Evolutionary conservation across 35 echinoderm and acorn worm species (phyloP).

Genomic region (Lytechinus variegatus): DNA sequence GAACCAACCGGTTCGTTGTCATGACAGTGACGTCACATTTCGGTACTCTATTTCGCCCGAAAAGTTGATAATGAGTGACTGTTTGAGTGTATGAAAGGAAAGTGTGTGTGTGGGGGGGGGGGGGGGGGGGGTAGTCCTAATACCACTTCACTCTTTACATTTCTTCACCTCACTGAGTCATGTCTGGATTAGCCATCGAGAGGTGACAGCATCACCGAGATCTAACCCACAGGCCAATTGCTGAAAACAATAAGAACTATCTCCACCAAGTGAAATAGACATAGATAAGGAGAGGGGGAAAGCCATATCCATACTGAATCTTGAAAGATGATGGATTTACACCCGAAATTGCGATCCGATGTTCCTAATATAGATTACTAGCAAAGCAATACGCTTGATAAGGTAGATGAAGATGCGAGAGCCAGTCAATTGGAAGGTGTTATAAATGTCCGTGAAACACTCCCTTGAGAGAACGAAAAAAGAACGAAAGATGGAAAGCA

Average conservation of each 20-base stretch:
- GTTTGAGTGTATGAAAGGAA: not conserved
- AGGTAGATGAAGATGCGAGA: not conserved
- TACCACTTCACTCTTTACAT: not conserved
- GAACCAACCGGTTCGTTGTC: too few relatives aligned
- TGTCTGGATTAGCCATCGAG: not conserved
- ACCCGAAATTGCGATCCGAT: not conserved
- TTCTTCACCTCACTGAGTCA: not conserved
- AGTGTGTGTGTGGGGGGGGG: not conserved
- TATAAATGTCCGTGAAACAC: not conserved
- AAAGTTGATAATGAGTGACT: not conserved
- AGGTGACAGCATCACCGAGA: not conserved
- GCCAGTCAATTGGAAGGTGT: not conserved
- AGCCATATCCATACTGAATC: not conserved
- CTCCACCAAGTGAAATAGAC: not conserved
- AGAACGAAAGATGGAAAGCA: not conserved
- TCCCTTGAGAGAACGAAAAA: not conserved
- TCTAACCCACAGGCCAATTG: not conserved
- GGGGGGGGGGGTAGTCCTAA: not conserved
- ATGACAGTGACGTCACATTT: too few relatives aligned
- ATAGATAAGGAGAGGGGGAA: not conserved
- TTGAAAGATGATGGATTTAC: constrained; percentile 1
- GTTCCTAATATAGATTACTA: not conserved
- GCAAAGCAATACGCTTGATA: not conserved
- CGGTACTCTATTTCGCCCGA: too few relatives aligned
- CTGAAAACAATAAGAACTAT: not conserved